Conservation (phyloP, 2,888 invertebrate genomes). For the Dendrolimus houi region DNA sequence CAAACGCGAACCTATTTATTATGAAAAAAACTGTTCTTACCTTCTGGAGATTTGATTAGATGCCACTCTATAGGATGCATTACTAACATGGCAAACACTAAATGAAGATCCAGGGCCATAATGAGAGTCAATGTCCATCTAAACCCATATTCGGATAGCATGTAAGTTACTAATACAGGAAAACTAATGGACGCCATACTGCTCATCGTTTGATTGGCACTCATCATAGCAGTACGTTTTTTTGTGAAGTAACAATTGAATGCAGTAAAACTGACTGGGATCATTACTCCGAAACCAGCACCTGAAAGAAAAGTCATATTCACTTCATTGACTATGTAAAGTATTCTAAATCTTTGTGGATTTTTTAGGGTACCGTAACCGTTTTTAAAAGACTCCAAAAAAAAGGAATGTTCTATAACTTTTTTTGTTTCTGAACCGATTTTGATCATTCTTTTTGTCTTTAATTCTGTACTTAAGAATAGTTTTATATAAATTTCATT, state of each 20-base stretch:
- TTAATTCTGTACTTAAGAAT: no score
- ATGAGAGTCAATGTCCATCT: constrained; percentile 81
- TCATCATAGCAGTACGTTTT: constrained; percentile 83
- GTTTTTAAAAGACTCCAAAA: no score
- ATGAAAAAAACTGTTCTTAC: background rate
- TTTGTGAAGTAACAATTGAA: constrained; percentile 85
- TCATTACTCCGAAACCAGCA: constrained; percentile 82
- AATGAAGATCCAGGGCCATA: constrained; percentile 80
- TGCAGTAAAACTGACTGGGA: constrained; percentile 83
- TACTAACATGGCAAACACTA: constrained; percentile 80
- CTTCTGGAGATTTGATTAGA: constrained; percentile 40
- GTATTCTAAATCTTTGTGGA: no score
- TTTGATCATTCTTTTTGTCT: no score
- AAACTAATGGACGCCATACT: constrained; percentile 81
- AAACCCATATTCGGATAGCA: constrained; percentile 80
- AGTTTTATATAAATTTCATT: no score
- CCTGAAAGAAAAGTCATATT: constrained; percentile 52
- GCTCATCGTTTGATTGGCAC: constrained; percentile 82
- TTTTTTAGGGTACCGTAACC: no score
- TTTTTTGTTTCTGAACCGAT: no score
- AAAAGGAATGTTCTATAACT: no score
- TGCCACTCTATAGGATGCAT: constrained; percentile 88
- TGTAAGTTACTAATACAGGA: constrained; percentile 78
- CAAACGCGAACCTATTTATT: no score
- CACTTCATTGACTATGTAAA: no score